phyloP scores from a whole-genome alignment of 2,797 vertebrate genomes.

The Lacerta bilineata region DNA sequence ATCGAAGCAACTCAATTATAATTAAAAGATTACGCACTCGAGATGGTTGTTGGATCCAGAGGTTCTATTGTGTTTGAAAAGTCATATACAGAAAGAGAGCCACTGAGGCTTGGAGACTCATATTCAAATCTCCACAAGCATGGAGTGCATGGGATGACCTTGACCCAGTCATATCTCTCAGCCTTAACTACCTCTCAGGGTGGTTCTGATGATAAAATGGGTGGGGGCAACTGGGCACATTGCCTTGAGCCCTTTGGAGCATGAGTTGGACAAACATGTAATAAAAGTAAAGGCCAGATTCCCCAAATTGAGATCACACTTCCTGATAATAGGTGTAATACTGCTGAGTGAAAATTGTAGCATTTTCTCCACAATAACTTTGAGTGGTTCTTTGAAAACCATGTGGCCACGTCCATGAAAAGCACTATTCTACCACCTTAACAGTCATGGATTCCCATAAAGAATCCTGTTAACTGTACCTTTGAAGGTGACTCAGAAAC shows the following conservation, averaged over 20 bases:
- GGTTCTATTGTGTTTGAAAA: conserved; percentile 33
- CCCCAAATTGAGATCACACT: not conserved
- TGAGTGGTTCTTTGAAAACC: not conserved
- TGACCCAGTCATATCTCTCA: not conserved
- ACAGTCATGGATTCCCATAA: too few relatives aligned
- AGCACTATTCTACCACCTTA: too few relatives aligned
- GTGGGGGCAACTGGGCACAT: not conserved
- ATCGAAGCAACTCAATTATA: conserved; percentile 60
- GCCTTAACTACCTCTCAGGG: not conserved
- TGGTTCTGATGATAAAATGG: not conserved
- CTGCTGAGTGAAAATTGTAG: not conserved
- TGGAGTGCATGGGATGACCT: not conserved
- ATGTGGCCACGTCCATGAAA: too few relatives aligned
- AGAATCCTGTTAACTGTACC: too few relatives aligned
- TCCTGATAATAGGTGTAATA: not conserved
- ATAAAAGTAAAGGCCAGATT: not conserved
- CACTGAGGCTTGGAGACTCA: not conserved
- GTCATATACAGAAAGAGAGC: too few relatives aligned
- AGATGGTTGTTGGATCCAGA: conserved; percentile 53
- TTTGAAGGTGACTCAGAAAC: too few relatives aligned
- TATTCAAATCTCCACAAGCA: not conserved
- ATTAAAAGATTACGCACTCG: conserved; percentile 61
- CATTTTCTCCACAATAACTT: not conserved
- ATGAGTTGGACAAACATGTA: not conserved
- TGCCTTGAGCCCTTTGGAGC: not conserved